Evolutionary conservation across 2,797 vertebrate species (phyloP), one percentile per base, ranked within the genome.

Genomic region (Rhyacichthys aspro): DNA sequence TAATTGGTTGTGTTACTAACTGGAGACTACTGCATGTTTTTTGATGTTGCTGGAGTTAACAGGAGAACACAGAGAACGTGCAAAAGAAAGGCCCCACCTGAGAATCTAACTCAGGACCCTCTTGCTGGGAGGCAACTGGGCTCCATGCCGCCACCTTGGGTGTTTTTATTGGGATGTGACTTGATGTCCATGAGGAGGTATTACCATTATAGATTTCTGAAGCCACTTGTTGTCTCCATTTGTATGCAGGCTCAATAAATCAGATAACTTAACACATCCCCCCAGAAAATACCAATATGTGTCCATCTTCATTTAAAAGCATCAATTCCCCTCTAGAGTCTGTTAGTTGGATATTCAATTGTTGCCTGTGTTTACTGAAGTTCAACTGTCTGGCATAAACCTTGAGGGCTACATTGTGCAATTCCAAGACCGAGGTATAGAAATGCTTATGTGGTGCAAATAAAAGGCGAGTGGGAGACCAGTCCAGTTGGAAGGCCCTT

Each of bases 141-240:
- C n/a, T n/a, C n/a, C n/a, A n/a, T n/a, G n/a, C n/a, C n/a, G n/a
- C n/a, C n/a, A n/a, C n/a, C n/a, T n/a, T n/a, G n/a, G n/a, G n/a
- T 28, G 15, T 36, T 16, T 36, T 49, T 15, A 9, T 28, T 33
- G 28, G 7, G 10, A 7, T 59, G 43, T 68, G 68, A 46, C 69
- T 48, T 33, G 3, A 18, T 19, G 10, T 14, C 39, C 8, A 18
- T 32, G 28, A 39, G 46, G 63, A 18, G 47, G 9, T 16, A 62
- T 70, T 44, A 46, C 2, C 46, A 19, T 63, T 57, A 72, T 78
- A 48, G 70, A 74, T 78, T 62, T 59, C 36, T 61, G 37, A 46
- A 69, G 16, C 42, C 53, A 52, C 63, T 36, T 34, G 14, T 67
- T 60, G 44, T 14, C 45, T 18, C 34, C 14, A 15, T 64, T 63